Percentiles rank a stretch among this genome's conserved stretches.
Conservation (phyloP, 2,113 vertebrate species). For the Entomyzon cyanotis region DNA sequence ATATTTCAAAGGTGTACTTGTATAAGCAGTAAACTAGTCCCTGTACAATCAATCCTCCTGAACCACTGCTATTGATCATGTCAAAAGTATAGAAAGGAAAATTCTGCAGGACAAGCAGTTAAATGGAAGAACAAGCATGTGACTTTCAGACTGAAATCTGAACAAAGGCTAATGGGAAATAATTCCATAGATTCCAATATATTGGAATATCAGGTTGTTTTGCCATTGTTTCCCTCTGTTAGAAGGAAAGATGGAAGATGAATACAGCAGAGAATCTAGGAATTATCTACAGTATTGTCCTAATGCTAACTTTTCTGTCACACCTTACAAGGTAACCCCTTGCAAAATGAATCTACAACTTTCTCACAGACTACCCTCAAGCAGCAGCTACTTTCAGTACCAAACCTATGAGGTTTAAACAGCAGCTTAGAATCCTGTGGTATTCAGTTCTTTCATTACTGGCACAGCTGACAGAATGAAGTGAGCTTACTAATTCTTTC, state of each 20-base stretch:
- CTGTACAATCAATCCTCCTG: background rate
- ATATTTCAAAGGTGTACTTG: background rate
- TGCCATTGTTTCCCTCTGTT: background rate
- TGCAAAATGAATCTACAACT: background rate
- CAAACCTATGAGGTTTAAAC: background rate
- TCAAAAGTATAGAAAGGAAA: background rate
- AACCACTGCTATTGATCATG: background rate
- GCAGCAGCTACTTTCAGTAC: background rate
- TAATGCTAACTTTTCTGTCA: background rate
- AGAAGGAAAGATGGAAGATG: background rate
- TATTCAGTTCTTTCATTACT: background rate
- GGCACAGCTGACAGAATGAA: background rate
- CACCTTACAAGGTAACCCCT: background rate
- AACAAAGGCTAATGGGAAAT: background rate
- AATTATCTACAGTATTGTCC: background rate
- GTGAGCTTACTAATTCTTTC: background rate
- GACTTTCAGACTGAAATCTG: background rate
- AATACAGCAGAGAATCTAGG: background rate
- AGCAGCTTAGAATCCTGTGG: background rate
- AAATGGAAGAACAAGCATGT: background rate
- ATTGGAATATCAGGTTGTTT: rapidly evolving
- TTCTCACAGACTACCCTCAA: background rate
- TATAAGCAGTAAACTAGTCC: background rate
- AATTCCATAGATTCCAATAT: background rate
- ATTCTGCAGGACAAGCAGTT: background rate